Evolutionary conservation across 2,113 vertebrate genomes (phyloP), one percentile per base, ranked within the genome.

Genomic region (Lepisosteus osseus): DNA sequence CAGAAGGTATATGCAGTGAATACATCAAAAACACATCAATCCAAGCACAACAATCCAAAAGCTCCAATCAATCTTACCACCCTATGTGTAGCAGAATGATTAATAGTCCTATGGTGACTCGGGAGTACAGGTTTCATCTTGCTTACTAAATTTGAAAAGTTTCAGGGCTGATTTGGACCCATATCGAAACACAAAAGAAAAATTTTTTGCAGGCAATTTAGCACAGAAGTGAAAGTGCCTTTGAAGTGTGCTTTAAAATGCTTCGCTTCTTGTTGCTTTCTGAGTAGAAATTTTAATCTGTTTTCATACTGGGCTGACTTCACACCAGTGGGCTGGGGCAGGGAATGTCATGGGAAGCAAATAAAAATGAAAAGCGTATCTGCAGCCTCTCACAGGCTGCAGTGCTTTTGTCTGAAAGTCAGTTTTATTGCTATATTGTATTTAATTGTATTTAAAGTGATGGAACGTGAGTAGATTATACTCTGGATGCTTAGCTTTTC

Each of bases 271-370:
- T n/a, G 56, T 59, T 59, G 56, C 56, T 59, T 59, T 59, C 56
- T 59, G 56, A 59, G 11, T 3, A 59, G 9, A 59, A 59, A 14
- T 12, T 59, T 8, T 14, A 59, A 59, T 59, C 56, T 59, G 56
- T 59, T 59, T 59, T 59, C 56, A 59, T 59, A 59, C n/a, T 59
- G 56, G 56, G 56, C 56, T 59, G 56, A 59, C 56, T 59, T 59
- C n/a, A 59, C 13, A n/a, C 56, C n/a, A n/a, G 13, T 4, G n/a
- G 7, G 13, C 56, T 59, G 12, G 56, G 56, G 56, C n/a, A 59
- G 56, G 56, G 7, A 59, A 14, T 59, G n/a, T n/a, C 56, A 59
- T 59, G 56, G 56, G 56, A 59, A 59, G 56, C 56, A 59, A 59
- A 59, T 29, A 59, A 59, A 59, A 51, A 5, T 59, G 11, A 59